Percentiles rank a stretch among this genome's conserved stretches.
phyloP scores from a whole-genome alignment of 2,113 vertebrate genomes.

The Herpailurus yagouaroundi region DNA sequence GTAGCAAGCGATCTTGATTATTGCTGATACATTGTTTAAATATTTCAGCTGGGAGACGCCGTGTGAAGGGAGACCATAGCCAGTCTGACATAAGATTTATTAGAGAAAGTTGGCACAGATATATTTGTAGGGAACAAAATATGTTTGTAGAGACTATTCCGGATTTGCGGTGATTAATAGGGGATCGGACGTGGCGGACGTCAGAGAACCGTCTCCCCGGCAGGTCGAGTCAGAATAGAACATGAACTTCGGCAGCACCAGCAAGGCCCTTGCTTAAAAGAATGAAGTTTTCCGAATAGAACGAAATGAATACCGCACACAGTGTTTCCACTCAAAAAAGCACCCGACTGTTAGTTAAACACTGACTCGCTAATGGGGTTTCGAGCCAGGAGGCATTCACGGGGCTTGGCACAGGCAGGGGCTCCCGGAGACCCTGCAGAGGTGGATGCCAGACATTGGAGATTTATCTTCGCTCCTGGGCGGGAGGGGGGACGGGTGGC shows the following conservation, averaged over 20 bases:
- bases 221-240: conserved; percentile 26
- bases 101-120: conserved; percentile 75
- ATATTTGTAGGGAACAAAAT: conserved; percentile 79
- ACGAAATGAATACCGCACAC: not conserved
- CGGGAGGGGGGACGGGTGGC: too few species aligned
- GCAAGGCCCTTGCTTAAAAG: accelerated
- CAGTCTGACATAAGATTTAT: conserved; percentile 77
- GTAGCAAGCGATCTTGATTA: conserved; percentile 68
- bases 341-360: accelerated
- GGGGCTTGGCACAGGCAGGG: not conserved
- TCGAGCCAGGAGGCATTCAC: not conserved
- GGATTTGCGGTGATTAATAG: conserved; percentile 86
- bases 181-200: conserved; percentile 68
- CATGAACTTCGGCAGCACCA: not conserved
- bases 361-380: not conserved
- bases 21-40: conserved; percentile 80
- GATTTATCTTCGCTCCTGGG: accelerated
- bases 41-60: conserved; percentile 82
- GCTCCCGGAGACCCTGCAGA: not conserved
- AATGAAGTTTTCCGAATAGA: not conserved
- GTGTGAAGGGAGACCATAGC: conserved; percentile 73
- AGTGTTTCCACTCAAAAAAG: too few species aligned
- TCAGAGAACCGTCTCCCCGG: conserved; percentile 38
- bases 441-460: not conserved
- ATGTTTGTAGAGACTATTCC: conserved; percentile 84